phyloP scores from a whole-genome alignment of 2,113 vertebrate genomes.

The Bufo bufo region DNA sequence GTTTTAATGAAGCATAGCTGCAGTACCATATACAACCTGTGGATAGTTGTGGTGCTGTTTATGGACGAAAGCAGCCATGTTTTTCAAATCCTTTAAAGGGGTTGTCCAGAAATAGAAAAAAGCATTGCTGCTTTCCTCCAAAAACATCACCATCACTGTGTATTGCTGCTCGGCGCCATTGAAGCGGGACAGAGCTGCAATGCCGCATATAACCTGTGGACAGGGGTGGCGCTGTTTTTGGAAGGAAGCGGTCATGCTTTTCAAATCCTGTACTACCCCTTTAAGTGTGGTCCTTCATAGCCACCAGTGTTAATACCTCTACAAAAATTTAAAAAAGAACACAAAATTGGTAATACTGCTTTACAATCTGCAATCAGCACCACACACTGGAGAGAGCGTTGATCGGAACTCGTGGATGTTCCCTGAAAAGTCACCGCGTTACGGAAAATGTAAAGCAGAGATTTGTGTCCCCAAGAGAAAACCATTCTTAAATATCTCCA shows the following conservation, averaged over 20 bases:
- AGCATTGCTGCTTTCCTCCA: no score
- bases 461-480: neutral
- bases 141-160: no score
- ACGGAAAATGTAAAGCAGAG: neutral
- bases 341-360: conserved; percentile 29
- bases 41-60: neutral
- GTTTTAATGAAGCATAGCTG: neutral
- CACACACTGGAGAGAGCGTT: neutral
- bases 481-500: neutral
- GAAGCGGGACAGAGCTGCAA: neutral
- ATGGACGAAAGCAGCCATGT: neutral
- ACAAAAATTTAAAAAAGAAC: no score
- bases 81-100: neutral
- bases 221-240: neutral
- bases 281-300: neutral
- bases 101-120: no score
- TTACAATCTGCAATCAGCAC: conserved; percentile 12
- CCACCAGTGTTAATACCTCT: neutral
- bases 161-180: no score
- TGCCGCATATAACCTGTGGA: neutral
- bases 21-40: neutral
- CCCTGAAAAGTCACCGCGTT: neutral
- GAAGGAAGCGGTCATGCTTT: neutral
- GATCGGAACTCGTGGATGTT: neutral
- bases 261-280: neutral